These are phyloP conservation scores for Venusia cambrica DNA, from an alignment of 2,888 invertebrate species.

Conservation along the genomic window DNA sequence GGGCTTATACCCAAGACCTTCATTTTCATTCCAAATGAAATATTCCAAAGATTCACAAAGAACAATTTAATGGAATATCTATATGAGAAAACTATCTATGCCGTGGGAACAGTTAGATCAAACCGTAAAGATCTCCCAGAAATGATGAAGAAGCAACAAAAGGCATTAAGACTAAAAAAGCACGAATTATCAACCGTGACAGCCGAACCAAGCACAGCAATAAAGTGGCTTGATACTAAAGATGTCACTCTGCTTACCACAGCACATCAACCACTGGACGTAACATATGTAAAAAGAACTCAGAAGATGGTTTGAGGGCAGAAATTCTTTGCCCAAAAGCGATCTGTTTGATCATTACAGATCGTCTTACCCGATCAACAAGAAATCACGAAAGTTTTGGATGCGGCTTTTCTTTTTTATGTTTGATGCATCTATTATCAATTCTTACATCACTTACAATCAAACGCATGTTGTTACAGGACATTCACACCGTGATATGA, in stretches of 20 bases:
- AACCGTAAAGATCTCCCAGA: slow-evolving; percentile 35
- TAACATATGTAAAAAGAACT: slow-evolving; percentile 33
- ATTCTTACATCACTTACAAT: slow-evolving; percentile 32
- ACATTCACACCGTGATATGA: slow-evolving; percentile 18
- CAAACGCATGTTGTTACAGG: slow-evolving; percentile 16
- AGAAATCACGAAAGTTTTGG: slow-evolving; percentile 41
- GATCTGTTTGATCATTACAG: slow-evolving; percentile 41
- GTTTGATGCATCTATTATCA: slow-evolving; percentile 30
- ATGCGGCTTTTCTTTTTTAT: slow-evolving; percentile 38
- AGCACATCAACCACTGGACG: slow-evolving; percentile 32
- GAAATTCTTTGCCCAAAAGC: slow-evolving; percentile 39
- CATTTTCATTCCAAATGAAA: too few relatives aligned
- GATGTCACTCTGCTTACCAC: slow-evolving; percentile 29
- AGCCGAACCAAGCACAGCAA: slow-evolving; percentile 32
- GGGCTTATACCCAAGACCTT: too few relatives aligned
- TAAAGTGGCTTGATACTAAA: slow-evolving; percentile 26
- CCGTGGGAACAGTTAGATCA: slow-evolving; percentile 36
- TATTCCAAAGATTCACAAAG: too few relatives aligned
- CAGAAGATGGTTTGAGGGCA: slow-evolving; percentile 39
- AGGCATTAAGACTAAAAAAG: slow-evolving; percentile 32
- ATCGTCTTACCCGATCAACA: slow-evolving; percentile 37
- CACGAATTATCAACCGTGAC: slow-evolving; percentile 35
- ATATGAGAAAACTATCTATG: slow-evolving; percentile 33
- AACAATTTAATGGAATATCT: too few relatives aligned
- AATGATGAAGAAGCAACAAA: slow-evolving; percentile 31